Conservation (phyloP, 2,113 vertebrate genomes). For the Burhinus bistriatus region DNA sequence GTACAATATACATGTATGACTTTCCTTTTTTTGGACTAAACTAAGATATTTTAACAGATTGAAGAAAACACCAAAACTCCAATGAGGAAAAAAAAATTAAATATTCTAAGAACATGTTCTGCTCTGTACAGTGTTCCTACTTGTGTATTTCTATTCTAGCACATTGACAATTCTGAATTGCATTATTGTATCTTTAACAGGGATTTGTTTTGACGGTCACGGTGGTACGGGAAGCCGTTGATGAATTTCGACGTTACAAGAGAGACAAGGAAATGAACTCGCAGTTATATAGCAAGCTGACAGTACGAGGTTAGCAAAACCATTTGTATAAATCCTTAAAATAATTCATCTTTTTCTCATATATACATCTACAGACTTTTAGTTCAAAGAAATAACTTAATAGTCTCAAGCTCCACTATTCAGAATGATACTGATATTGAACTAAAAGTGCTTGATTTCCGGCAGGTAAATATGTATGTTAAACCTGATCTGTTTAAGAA, state of each 20-base stretch:
- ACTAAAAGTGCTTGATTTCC: not conserved
- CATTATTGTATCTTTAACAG: constrained; percentile 72
- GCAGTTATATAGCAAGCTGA: constrained; percentile 95
- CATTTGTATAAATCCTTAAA: not conserved
- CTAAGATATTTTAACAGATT: not conserved
- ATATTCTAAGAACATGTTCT: not conserved
- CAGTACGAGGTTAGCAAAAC: constrained; percentile 85
- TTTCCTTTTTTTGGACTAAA: not conserved
- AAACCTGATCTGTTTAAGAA: not conserved
- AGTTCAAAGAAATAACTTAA: not conserved
- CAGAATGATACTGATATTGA: not conserved
- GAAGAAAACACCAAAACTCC: not conserved
- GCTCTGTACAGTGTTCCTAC: not conserved
- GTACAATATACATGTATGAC: not conserved
- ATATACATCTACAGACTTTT: not conserved
- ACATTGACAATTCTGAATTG: constrained; percentile 9
- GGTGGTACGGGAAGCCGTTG: constrained; percentile 89
- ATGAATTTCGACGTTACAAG: constrained; percentile 90
- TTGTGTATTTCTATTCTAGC: not conserved
- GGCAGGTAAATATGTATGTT: not conserved
- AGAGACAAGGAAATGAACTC: constrained; percentile 99
- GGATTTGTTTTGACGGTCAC: constrained; percentile 94
- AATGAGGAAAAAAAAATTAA: not conserved
- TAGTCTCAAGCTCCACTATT: not conserved
- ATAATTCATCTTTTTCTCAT: not conserved